These are phyloP conservation scores for Homarus gammarus DNA, from an alignment of 2,888 invertebrate genomes.

Conservation along the genomic window DNA sequence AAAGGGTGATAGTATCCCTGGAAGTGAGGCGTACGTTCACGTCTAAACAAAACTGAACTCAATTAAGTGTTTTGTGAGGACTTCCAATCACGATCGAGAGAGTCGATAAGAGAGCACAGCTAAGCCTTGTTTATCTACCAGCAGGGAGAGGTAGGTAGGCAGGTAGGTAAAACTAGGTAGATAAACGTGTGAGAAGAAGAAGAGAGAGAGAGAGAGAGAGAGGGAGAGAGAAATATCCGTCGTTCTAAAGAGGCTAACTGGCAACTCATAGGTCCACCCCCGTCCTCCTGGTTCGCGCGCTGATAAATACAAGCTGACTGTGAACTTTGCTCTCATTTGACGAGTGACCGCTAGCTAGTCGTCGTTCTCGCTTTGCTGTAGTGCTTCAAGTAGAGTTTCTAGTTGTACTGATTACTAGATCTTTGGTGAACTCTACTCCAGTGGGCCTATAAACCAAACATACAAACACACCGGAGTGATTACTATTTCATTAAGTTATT, in stretches of 20 bases:
- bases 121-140: too few species aligned
- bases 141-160: too few species aligned
- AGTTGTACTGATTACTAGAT: not conserved
- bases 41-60: too few species aligned
- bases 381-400: not conserved
- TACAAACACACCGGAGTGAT: too few species aligned
- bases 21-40: too few species aligned
- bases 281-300: not conserved
- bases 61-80: too few species aligned
- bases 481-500: too few species aligned
- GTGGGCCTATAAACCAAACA: not conserved
- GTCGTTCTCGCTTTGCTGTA: slow-evolving; percentile 2
- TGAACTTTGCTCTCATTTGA: not conserved
- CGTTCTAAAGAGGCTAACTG: not conserved
- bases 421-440: not conserved
- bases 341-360: not conserved
- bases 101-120: too few species aligned
- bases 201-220: not conserved
- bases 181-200: not conserved
- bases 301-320: not conserved
- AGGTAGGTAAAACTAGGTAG: not conserved
- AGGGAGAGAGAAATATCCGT: not conserved
- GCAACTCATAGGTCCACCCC: not conserved
- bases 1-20: too few species aligned
- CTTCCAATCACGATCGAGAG: too few species aligned